A percentile compares a stretch with the other conserved stretches of the same genome.
phyloP scores from a whole-genome alignment of 1,140 invertebrate genomes.

The Hylyphantes graminicola region DNA sequence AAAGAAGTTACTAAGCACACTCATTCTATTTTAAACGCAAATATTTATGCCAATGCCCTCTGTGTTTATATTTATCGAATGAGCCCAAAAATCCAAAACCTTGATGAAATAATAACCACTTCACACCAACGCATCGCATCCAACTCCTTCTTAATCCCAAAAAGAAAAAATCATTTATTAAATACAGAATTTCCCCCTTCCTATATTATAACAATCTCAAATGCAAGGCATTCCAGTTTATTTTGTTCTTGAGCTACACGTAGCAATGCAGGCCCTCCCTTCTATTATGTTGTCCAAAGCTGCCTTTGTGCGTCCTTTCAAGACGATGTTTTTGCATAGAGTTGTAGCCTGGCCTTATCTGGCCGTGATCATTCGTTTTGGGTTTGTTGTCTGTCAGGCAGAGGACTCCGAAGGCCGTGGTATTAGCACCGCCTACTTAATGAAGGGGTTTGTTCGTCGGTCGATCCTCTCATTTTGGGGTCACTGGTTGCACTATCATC shows the following conservation, averaged over 20 bases:
- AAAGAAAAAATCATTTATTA: too few species aligned
- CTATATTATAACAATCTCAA: too few species aligned
- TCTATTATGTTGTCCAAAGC: constrained; percentile 23
- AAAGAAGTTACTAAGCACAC: too few species aligned
- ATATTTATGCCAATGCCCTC: too few species aligned
- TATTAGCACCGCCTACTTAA: constrained; percentile 58
- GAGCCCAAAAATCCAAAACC: too few species aligned
- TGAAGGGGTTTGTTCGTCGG: constrained; percentile 49
- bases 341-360: constrained; percentile 51
- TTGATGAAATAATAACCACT: too few species aligned
- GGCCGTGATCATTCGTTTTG: constrained; percentile 17
- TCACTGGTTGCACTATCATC: constrained; percentile 7
- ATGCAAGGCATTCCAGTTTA: constrained; percentile 12
- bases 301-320: constrained; percentile 25
- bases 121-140: too few species aligned
- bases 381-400: constrained; percentile 44
- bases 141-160: too few species aligned
- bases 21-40: too few species aligned
- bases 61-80: too few species aligned
- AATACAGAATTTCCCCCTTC: too few species aligned
- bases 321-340: constrained; percentile 35
- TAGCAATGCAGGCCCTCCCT: constrained; percentile 19
- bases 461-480: constrained; percentile 29
- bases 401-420: constrained; percentile 39
- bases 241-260: background rate